Evolutionary conservation across 2,797 vertebrate genomes (phyloP).

Genomic region (Menidia menidia): DNA sequence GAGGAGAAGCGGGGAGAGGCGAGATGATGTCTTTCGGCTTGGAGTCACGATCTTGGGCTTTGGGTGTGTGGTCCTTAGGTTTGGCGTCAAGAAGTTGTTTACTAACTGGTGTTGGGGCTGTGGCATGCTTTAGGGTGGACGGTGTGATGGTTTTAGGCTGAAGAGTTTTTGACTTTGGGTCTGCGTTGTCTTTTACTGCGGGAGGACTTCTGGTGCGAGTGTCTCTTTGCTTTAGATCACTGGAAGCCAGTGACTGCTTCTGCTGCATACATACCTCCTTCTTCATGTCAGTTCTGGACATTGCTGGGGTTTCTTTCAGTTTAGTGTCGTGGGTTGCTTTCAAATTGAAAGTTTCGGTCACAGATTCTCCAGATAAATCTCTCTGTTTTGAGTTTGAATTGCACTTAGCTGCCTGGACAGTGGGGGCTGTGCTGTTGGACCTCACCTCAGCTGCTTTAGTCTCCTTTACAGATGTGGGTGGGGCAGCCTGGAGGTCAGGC

Average conservation of each 20-base stretch:
- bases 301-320: constrained; percentile 31
- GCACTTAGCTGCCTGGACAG: constrained; percentile 22
- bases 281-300: constrained; percentile 19
- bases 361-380: constrained; percentile 48
- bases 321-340: constrained; percentile 34
- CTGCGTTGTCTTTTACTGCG: constrained; percentile 46
- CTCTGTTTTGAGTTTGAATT: constrained; percentile 54
- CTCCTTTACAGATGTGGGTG: constrained; percentile 52
- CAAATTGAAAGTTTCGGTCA: not conserved
- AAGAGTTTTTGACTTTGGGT: constrained; percentile 56
- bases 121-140: constrained; percentile 12
- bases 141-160: constrained; percentile 38
- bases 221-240: constrained; percentile 50
- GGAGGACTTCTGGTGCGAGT: constrained; percentile 38
- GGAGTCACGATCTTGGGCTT: constrained; percentile 47
- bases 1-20: constrained; percentile 22
- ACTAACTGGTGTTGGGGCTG: constrained; percentile 21
- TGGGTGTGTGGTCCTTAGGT: constrained; percentile 72
- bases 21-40: constrained; percentile 51
- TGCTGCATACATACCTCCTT: constrained; percentile 31
- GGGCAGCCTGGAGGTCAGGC: constrained; percentile 53
- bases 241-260: not conserved
- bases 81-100: constrained; percentile 67
- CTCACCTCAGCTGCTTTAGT: constrained; percentile 51
- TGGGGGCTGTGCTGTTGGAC: constrained; percentile 19